phyloP scores from a whole-genome alignment of 1,140 invertebrate species.

The Zaprionus capensis region DNA sequence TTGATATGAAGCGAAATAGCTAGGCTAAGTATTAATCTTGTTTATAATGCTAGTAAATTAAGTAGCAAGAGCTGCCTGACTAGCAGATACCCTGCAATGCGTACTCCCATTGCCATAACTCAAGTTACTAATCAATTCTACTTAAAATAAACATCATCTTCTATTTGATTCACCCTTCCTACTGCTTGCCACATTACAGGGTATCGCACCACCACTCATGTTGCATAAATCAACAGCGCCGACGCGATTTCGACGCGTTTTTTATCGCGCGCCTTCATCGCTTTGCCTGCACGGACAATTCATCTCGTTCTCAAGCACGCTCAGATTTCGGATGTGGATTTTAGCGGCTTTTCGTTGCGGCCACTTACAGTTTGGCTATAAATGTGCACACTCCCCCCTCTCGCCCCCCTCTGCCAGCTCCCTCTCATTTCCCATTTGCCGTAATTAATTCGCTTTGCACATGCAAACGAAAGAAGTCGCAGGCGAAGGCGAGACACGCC shows the following conservation, averaged over 20 bases:
- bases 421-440: constrained; percentile 24
- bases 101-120: too few relatives aligned
- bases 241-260: constrained; percentile 59
- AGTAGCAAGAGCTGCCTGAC: background rate
- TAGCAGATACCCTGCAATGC: background rate
- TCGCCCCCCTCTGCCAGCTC: too few relatives aligned
- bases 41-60: too few relatives aligned
- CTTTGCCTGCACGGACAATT: constrained; percentile 57
- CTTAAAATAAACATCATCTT: background rate
- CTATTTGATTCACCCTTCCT: background rate
- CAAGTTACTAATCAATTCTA: background rate
- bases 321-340: constrained; percentile 63
- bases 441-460: constrained; percentile 78
- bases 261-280: constrained; percentile 70
- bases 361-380: background rate
- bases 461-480: constrained; percentile 50
- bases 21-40: too few relatives aligned
- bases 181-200: background rate
- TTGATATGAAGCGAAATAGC: too few relatives aligned
- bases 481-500: constrained; percentile 49
- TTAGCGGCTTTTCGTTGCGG: background rate
- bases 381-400: background rate
- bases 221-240: constrained; percentile 71
- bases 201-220: constrained; percentile 27
- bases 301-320: constrained; percentile 65